Percentiles rank a stretch among this genome's conserved stretches.
Evolutionary conservation across 1,140 invertebrate genomes (phyloP).

Genomic region (Helicoverpa armigera): DNA sequence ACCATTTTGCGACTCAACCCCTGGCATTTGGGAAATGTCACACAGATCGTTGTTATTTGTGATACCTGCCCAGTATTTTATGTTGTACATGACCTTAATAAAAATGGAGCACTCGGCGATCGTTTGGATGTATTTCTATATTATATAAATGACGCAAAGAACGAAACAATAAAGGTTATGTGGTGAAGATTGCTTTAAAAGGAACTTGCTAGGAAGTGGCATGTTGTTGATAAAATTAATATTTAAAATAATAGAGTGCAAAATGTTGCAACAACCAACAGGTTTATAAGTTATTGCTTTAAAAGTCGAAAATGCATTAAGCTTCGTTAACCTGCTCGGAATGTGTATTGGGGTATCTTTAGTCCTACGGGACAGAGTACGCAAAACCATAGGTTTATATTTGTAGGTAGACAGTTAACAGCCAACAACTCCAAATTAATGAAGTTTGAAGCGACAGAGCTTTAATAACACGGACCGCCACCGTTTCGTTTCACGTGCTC

Average conservation of each 20-base stretch:
- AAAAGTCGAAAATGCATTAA: too few species aligned
- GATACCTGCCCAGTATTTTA: conserved; percentile 6
- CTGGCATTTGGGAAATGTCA: conserved; percentile 28
- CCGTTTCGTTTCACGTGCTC: conserved; percentile 2
- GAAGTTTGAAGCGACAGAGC: not conserved
- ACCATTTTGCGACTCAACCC: conserved; percentile 6
- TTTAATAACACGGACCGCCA: not conserved
- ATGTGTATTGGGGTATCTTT: too few species aligned
- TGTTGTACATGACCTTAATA: conserved; percentile 1
- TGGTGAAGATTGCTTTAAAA: not conserved
- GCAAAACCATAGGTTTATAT: too few species aligned
- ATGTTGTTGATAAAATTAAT: too few species aligned
- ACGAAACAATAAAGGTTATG: not conserved
- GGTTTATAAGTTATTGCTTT: too few species aligned
- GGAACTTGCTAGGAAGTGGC: too few species aligned
- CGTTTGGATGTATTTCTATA: not conserved
- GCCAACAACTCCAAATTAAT: too few species aligned
- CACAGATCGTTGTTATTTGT: conserved; percentile 24
- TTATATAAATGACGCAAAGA: not conserved
- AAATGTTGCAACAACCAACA: too few species aligned
- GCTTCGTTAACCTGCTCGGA: too few species aligned
- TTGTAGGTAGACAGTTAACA: too few species aligned
- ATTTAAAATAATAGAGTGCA: too few species aligned
- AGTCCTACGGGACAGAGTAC: not conserved
- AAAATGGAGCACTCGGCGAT: conserved; percentile 1